Conservation (phyloP, 2,797 vertebrate species). For the Chaetophractus vellerosus region DNA sequence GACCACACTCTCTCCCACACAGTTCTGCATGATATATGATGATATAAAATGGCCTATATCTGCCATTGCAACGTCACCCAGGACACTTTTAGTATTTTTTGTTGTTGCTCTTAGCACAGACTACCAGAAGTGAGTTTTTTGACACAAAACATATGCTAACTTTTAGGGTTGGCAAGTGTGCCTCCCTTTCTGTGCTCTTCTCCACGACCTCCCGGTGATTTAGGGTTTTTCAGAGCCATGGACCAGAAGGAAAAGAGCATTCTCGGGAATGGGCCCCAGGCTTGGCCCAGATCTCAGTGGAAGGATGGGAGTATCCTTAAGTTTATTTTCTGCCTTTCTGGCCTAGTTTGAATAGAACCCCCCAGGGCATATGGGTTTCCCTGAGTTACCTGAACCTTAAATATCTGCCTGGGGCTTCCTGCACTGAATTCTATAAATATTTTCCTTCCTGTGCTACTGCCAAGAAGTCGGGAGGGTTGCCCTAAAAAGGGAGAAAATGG, state of each 20-base stretch:
- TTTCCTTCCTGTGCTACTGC: slow-evolving; percentile 17
- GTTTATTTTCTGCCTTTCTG: slow-evolving; percentile 45
- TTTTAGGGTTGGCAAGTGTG: neutral
- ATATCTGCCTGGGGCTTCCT: slow-evolving; percentile 71
- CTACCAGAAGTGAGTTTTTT: neutral
- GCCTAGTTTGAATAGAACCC: slow-evolving; percentile 71
- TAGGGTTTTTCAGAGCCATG: too few relatives aligned
- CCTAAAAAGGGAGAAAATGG: neutral
- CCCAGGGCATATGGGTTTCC: slow-evolving; percentile 67
- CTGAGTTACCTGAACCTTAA: slow-evolving; percentile 70
- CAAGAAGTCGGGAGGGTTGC: neutral
- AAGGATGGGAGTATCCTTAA: neutral
- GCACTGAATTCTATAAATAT: slow-evolving; percentile 64
- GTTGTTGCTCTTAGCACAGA: neutral
- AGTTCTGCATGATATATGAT: too few relatives aligned
- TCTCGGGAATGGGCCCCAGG: neutral
- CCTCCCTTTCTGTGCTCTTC: neutral
- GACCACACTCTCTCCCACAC: too few relatives aligned
- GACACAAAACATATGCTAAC: neutral
- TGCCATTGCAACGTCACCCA: too few relatives aligned
- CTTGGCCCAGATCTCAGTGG: slow-evolving; percentile 34
- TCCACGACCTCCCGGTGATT: neutral
- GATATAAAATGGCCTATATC: too few relatives aligned
- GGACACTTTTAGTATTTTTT: neutral
- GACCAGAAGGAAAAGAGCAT: slow-evolving; percentile 9